phyloP scores from a whole-genome alignment of 2,888 invertebrate species.

The Acrocera orbiculus region DNA sequence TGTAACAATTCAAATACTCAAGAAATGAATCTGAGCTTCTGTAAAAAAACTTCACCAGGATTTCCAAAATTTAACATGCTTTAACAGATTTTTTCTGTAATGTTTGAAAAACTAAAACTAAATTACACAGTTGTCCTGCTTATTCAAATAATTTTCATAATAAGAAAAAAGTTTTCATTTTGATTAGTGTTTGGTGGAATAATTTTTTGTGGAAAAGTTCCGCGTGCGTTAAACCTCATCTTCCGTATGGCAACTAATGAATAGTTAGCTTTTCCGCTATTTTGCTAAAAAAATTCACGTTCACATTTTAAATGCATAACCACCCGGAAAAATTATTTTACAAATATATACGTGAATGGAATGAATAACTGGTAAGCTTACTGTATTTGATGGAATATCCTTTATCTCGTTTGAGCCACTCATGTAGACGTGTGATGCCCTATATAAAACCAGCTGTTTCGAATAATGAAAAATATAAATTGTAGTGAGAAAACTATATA shows the following conservation, averaged over 20 bases:
- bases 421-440: too few relatives aligned
- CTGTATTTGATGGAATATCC: constrained; percentile 3
- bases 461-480: too few relatives aligned
- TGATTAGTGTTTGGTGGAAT: constrained; percentile 2
- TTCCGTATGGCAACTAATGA: constrained; percentile 11
- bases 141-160: constrained; percentile 7
- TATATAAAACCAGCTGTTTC: too few relatives aligned
- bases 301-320: constrained; percentile 7
- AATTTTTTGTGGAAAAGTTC: constrained; percentile 1
- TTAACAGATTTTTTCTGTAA: constrained; percentile 2
- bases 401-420: constrained; percentile 8
- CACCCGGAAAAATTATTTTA: constrained; percentile 7
- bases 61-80: constrained; percentile 1
- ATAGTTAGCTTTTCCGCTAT: constrained; percentile 12
- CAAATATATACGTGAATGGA: constrained; percentile 3
- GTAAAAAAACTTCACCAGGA: constrained; percentile 1
- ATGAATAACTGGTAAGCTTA: background rate
- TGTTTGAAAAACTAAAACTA: too few relatives aligned
- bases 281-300: constrained; percentile 1
- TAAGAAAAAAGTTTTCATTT: constrained; percentile 2
- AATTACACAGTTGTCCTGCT: too few relatives aligned
- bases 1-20: too few relatives aligned
- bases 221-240: constrained; percentile 7
- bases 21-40: too few relatives aligned
- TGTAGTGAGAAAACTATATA: too few relatives aligned